Percentiles rank a stretch among this genome's conserved stretches.
phyloP scores from a whole-genome alignment of 2,888 invertebrate genomes.

The Yponomeuta evonymella region DNA sequence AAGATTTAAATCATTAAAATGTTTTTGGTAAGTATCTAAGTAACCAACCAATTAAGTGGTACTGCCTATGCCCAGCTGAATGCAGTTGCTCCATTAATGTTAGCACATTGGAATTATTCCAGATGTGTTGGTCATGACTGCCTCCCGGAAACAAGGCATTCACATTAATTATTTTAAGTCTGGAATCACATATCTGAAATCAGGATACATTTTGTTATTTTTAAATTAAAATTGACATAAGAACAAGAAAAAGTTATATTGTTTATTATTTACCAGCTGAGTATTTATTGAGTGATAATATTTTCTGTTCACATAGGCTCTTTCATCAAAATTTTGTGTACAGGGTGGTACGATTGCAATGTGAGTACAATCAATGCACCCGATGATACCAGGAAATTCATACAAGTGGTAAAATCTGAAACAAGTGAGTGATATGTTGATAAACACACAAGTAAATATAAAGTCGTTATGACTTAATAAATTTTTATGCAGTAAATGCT shows the following conservation, averaged over 20 bases:
- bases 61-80: slow-evolving; percentile 1
- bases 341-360: slow-evolving; percentile 24
- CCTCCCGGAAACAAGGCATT: slow-evolving; percentile 16
- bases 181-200: slow-evolving; percentile 16
- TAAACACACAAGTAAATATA: too few relatives aligned
- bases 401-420: neutral
- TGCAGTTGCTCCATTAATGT: slow-evolving; percentile 12
- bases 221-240: neutral
- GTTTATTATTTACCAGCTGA: slow-evolving; percentile 23
- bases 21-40: neutral
- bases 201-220: too few relatives aligned
- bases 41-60: slow-evolving; percentile 14
- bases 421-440: slow-evolving; percentile 14
- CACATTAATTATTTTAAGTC: slow-evolving; percentile 16
- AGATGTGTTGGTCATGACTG: slow-evolving; percentile 15
- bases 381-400: slow-evolving; percentile 22
- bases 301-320: slow-evolving; percentile 27
- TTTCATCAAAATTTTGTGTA: slow-evolving; percentile 21
- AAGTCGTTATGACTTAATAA: too few relatives aligned
- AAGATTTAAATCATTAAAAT: too few relatives aligned
- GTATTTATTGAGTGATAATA: slow-evolving; percentile 29
- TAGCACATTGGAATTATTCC: slow-evolving; percentile 16
- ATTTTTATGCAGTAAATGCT: too few relatives aligned
- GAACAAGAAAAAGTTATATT: neutral
- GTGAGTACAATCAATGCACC: slow-evolving; percentile 27